Evolutionary conservation across 2,797 vertebrate genomes (phyloP).

Genomic region (Danio jaintianensis): DNA sequence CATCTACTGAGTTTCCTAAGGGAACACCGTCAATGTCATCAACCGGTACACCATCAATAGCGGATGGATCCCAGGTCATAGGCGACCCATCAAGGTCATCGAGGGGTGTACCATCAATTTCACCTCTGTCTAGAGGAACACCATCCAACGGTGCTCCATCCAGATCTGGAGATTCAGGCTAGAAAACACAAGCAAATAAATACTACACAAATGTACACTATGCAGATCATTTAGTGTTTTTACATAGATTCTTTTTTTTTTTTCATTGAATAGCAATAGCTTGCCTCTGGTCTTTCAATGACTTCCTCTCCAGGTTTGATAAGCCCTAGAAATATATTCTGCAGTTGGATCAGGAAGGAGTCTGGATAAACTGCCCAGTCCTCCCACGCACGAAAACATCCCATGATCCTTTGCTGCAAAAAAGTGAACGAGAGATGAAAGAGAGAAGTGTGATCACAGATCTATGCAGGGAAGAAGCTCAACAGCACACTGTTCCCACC

Average conservation of each 20-base stretch:
- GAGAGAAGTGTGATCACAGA: neutral
- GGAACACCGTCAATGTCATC: slow-evolving; percentile 84
- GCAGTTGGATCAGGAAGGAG: slow-evolving; percentile 82
- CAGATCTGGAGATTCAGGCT: slow-evolving; percentile 69
- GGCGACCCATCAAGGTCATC: slow-evolving; percentile 82
- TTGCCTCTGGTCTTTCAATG: slow-evolving; percentile 70
- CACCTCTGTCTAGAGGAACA: slow-evolving; percentile 65
- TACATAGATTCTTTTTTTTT: neutral
- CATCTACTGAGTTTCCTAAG: slow-evolving; percentile 73
- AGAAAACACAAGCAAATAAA: neutral
- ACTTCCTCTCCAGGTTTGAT: slow-evolving; percentile 76
- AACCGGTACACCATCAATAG: slow-evolving; percentile 79
- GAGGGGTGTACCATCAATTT: slow-evolving; percentile 64
- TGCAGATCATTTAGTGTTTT: neutral
- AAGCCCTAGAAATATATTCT: slow-evolving; percentile 84
- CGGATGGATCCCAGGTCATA: slow-evolving; percentile 75
- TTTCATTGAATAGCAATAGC: neutral
- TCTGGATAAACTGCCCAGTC: slow-evolving; percentile 86
- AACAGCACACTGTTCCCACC: slow-evolving; percentile 65
- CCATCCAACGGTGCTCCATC: slow-evolving; percentile 70
- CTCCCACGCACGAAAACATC: slow-evolving; percentile 84
- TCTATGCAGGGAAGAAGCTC: slow-evolving; percentile 4
- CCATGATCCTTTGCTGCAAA: slow-evolving; percentile 82
- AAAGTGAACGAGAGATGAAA: slow-evolving; percentile 5
- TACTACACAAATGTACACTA: neutral